Percentiles rank a stretch among this genome's conserved stretches.
phyloP scores from a whole-genome alignment of 2,888 invertebrate genomes.

The Thera obeliscata region DNA sequence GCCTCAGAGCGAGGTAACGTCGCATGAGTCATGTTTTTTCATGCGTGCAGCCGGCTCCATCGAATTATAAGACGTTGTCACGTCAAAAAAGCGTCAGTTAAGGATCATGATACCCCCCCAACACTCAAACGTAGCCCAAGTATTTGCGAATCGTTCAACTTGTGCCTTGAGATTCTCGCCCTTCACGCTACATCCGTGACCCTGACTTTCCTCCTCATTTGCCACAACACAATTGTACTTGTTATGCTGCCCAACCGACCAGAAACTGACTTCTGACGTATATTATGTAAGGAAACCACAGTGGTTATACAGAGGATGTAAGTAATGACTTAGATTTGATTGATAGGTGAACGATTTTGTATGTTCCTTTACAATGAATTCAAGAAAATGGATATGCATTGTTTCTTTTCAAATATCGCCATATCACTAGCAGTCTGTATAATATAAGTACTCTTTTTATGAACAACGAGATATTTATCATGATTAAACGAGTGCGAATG shows the following conservation, averaged over 20 bases:
- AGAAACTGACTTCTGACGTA: constrained; percentile 38
- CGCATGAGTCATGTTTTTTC: no score
- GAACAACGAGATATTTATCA: no score
- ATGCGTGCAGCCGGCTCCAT: no score
- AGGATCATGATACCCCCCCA: no score
- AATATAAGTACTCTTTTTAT: no score
- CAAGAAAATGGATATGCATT: not conserved
- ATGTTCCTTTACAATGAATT: not conserved
- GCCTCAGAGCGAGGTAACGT: no score
- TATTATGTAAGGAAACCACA: constrained; percentile 36
- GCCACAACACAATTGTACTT: constrained; percentile 41
- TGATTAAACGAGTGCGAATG: no score
- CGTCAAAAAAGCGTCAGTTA: no score
- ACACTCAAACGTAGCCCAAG: not conserved
- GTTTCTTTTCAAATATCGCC: not conserved
- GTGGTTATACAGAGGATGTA: constrained; percentile 39
- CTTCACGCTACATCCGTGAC: constrained; percentile 46
- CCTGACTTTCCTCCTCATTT: constrained; percentile 65
- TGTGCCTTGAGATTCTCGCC: not conserved
- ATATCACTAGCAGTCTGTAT: no score
- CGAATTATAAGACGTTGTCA: no score
- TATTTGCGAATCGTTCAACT: not conserved
- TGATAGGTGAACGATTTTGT: constrained; percentile 32
- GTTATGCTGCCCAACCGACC: constrained; percentile 44
- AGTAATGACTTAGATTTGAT: constrained; percentile 36